These are phyloP conservation scores for Tipula confusa DNA, from an alignment of 2,888 invertebrate species.

Conservation along the genomic window DNA sequence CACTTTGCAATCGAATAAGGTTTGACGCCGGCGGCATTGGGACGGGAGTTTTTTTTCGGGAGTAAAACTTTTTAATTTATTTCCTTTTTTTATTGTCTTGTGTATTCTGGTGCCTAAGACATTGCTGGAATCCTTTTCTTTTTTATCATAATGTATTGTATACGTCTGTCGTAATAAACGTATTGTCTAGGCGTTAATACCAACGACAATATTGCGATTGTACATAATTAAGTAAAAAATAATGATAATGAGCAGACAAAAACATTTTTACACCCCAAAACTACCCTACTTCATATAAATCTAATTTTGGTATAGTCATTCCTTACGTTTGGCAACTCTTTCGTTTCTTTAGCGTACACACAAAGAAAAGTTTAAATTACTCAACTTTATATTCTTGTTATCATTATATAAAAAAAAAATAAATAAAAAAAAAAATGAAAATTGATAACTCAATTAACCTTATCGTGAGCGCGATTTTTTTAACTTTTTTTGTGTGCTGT, in stretches of 20 bases:
- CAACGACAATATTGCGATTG: slow-evolving; percentile 15
- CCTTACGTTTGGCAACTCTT: neutral
- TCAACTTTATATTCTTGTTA: neutral
- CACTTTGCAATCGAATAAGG: neutral
- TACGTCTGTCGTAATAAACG: slow-evolving; percentile 9
- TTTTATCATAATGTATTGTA: neutral
- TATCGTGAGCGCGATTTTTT: neutral
- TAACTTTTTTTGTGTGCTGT: neutral
- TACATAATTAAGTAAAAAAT: slow-evolving; percentile 28
- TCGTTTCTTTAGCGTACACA: neutral
- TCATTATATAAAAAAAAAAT: neutral
- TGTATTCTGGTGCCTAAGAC: neutral
- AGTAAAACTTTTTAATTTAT: slow-evolving; percentile 8
- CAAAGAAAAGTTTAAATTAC: neutral
- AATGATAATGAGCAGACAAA: neutral
- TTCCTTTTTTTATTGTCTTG: neutral
- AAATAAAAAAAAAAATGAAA: neutral
- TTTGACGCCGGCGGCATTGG: neutral
- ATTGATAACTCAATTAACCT: slow-evolving; percentile 25
- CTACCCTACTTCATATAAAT: neutral
- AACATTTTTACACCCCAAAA: neutral
- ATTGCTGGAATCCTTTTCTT: neutral
- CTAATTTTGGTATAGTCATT: neutral
- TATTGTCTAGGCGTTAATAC: slow-evolving; percentile 26
- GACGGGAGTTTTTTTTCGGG: neutral